phyloP scores from a whole-genome alignment of 2,797 vertebrate species.

The Corythornis leucogaster region DNA sequence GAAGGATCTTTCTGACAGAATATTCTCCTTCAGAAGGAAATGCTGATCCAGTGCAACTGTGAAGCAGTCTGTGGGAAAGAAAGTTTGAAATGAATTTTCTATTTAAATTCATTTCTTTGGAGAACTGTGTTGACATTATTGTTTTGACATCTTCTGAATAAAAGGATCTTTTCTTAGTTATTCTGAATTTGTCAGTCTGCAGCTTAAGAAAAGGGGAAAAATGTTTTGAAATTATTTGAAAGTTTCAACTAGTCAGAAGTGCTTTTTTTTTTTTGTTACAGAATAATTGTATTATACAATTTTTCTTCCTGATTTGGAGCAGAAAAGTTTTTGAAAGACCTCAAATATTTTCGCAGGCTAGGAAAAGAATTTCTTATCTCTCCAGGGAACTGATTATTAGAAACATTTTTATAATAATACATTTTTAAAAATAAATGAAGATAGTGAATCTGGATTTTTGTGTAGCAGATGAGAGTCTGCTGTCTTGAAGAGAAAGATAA shows the following conservation, averaged over 20 bases:
- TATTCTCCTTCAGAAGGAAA: neutral
- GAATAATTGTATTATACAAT: neutral
- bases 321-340: neutral
- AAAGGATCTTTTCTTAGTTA: neutral
- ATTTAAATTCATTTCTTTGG: neutral
- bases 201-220: neutral
- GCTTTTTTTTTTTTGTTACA: neutral
- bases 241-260: neutral
- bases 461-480: neutral
- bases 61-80: neutral
- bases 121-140: neutral
- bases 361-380: neutral
- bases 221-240: slow-evolving; percentile 16
- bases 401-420: neutral
- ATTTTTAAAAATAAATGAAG: neutral
- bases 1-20: neutral
- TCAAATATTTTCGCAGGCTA: neutral
- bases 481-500: neutral
- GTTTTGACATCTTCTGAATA: slow-evolving; percentile 40
- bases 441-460: neutral
- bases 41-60: neutral
- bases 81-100: neutral
- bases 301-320: neutral
- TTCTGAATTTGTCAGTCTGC: neutral
- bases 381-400: neutral